Conservation (phyloP, 1,140 invertebrate species). For the Lasaia peninsularis region DNA sequence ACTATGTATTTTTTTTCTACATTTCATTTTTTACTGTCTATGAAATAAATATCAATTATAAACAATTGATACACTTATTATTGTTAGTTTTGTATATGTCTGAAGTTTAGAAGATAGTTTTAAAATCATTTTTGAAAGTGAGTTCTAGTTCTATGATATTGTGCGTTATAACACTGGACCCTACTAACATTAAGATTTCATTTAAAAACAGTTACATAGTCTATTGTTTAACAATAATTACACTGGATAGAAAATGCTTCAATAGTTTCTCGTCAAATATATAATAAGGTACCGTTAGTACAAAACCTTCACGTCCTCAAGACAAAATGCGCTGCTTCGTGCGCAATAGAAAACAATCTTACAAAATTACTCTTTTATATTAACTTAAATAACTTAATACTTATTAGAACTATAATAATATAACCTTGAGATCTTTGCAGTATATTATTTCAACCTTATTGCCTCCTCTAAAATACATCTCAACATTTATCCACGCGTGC, state of each 20-base stretch:
- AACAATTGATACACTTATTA: slow-evolving; percentile 72
- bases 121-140: slow-evolving; percentile 64
- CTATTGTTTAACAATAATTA: slow-evolving; percentile 68
- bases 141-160: slow-evolving; percentile 74
- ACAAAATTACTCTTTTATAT: slow-evolving; percentile 74
- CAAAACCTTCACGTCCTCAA: slow-evolving; percentile 52
- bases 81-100: slow-evolving; percentile 74
- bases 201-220: slow-evolving; percentile 70
- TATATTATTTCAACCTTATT: slow-evolving; percentile 48
- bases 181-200: slow-evolving; percentile 73
- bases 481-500: slow-evolving; percentile 54
- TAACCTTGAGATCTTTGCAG: slow-evolving; percentile 74
- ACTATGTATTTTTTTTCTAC: slow-evolving; percentile 72
- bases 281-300: slow-evolving; percentile 64
- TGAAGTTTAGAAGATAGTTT: slow-evolving; percentile 46
- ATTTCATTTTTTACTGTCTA: slow-evolving; percentile 72
- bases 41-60: slow-evolving; percentile 75
- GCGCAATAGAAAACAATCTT: slow-evolving; percentile 69
- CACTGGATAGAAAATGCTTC: slow-evolving; percentile 70
- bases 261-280: slow-evolving; percentile 52
- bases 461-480: slow-evolving; percentile 46
- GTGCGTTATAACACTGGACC: slow-evolving; percentile 75
- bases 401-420: slow-evolving; percentile 75
- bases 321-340: slow-evolving; percentile 49
- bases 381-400: slow-evolving; percentile 78